Base-by-base conservation (phyloP, 2,797 vertebrate genomes). In the Cirrhinus molitorella region DNA sequence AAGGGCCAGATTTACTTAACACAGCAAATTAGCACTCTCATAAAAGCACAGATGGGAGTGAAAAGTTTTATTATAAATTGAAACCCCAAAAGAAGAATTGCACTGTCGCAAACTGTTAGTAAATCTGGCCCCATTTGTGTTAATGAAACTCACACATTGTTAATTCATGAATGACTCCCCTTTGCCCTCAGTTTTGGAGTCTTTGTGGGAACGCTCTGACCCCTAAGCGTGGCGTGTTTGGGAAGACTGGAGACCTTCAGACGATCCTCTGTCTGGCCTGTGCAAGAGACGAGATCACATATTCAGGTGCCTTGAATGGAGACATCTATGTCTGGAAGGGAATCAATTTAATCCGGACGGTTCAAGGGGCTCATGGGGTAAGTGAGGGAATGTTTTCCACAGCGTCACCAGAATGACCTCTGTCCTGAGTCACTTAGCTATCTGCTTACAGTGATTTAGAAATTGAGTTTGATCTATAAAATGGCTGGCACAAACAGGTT, bases 311-410 rank as follows among this genome's bases (percentile, higher is more conserved):
- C 21, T 93, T 99, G 93, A 99, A 96, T 45, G 98, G 98, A 65
- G 98, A 99, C 90, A 97, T 99, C 88, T 99, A 99, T 1, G 96
- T 99, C 13, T 99, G 98, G 98, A 99, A 99, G 91, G 97, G 96
- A 88, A 92, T 99, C 94, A 99, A 96, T 90, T 95, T 99, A 66
- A 94, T 96, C 85, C 95, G 97, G 89, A 99, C 96, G 5, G 96
- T 99, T 87, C 98, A 99, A 90, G 98, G 96, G 89, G 98, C 98
- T 77, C 98, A 99, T 80, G 95, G 96, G 94, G 98, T 99, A 93
- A 95, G 96, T 93, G 70, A 17, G 3, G 14, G n/a, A 4, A 72
- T 67, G 71, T 23, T 49, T 88, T 66, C 17, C 72, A 70, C n/a
- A 51, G 17, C 49, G 47, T 45, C 57, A 73, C 37, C 40, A 80